phyloP scores from a whole-genome alignment of 2,797 vertebrate species.

The Anguilla pacifica region DNA sequence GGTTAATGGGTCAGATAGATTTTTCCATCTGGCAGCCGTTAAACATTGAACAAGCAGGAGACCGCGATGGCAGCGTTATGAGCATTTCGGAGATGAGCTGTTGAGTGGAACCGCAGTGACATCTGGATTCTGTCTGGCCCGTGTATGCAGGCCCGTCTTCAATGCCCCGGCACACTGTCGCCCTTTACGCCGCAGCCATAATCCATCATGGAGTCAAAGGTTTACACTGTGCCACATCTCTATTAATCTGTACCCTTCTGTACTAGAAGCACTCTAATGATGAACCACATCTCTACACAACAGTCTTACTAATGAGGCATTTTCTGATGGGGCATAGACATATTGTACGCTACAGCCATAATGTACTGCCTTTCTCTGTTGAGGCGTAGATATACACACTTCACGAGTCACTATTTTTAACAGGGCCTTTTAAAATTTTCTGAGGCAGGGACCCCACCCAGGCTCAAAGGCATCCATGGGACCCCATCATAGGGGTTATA shows the following conservation, averaged over 20 bases:
- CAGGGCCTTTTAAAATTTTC: no score
- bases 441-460: not conserved
- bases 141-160: not conserved
- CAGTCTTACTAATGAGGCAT: not conserved
- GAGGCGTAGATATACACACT: not conserved
- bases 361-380: not conserved
- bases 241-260: not conserved
- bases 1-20: slow-evolving; percentile 39
- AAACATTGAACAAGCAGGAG: slow-evolving; percentile 58
- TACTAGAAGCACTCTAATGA: not conserved
- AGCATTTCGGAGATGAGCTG: slow-evolving; percentile 34
- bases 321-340: not conserved
- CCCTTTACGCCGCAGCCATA: slow-evolving; percentile 9
- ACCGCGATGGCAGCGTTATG: slow-evolving; percentile 31
- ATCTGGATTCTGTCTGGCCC: slow-evolving; percentile 34
- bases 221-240: slow-evolving; percentile 31
- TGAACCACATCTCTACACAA: not conserved
- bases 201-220: slow-evolving; percentile 39
- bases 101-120: not conserved
- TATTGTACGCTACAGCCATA: not conserved
- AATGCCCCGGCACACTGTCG: not conserved
- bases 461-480: not conserved
- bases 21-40: slow-evolving; percentile 58
- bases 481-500: not conserved
- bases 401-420: no score